phyloP scores from a whole-genome alignment of 2,888 invertebrate species.

The Sympetrum striolatum region DNA sequence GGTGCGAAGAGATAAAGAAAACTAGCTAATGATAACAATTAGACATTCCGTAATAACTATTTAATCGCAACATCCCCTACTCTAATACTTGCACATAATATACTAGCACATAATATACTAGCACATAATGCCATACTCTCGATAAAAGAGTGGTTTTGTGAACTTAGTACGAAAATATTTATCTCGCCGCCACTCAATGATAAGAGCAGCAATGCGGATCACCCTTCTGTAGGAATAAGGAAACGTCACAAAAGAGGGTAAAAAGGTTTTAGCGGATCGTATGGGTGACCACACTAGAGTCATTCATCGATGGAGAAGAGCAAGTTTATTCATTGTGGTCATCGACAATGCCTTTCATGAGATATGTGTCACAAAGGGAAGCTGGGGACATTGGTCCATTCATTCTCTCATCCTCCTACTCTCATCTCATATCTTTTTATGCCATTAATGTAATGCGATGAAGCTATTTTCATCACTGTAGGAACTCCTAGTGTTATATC shows the following conservation, averaged over 20 bases:
- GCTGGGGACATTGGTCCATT: background rate
- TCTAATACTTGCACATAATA: no score
- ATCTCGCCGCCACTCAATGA: background rate
- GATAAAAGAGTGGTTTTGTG: background rate
- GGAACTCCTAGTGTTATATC: no score
- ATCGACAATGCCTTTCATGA: background rate
- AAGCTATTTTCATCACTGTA: no score
- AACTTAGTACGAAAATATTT: background rate
- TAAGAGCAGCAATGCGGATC: background rate
- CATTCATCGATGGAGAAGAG: background rate
- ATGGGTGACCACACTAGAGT: background rate
- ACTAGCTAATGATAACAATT: no score
- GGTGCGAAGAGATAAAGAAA: no score
- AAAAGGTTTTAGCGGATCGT: background rate
- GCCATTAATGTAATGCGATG: no score
- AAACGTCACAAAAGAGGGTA: background rate
- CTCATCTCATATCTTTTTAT: no score
- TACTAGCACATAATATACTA: no score
- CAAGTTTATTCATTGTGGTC: background rate
- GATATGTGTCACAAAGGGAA: background rate
- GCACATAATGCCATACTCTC: background rate
- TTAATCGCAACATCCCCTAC: no score
- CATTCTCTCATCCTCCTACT: no score
- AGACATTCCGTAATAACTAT: no score
- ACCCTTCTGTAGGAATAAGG: background rate